phyloP scores from a whole-genome alignment of 2,797 vertebrate species.

The Peromyscus aztecus region DNA sequence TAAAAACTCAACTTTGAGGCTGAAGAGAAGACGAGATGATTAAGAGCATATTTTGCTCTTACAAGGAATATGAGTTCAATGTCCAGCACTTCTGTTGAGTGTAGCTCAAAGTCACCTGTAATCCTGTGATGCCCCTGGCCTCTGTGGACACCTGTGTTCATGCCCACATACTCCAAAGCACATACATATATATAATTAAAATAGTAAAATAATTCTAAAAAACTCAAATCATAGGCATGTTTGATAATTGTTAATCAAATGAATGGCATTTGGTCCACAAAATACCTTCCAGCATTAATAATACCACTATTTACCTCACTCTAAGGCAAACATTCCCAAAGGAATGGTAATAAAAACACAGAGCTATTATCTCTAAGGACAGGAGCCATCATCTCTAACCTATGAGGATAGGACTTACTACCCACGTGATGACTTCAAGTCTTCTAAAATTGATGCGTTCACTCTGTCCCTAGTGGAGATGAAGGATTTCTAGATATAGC shows the following conservation, averaged over 20 bases:
- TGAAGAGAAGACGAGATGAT: not conserved
- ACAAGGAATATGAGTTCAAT: not conserved
- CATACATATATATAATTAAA: not conserved
- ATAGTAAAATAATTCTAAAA: not conserved
- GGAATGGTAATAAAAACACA: not conserved
- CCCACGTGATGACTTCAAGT: not conserved
- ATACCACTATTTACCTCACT: not conserved
- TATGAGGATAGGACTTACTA: not conserved
- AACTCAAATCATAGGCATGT: not conserved
- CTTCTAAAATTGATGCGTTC: conserved; percentile 17
- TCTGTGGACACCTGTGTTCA: not conserved
- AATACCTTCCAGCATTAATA: not conserved
- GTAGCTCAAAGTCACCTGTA: not conserved
- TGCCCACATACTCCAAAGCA: not conserved
- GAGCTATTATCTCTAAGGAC: not conserved
- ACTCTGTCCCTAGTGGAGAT: not conserved
- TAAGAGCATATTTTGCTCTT: not conserved
- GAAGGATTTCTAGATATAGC: not conserved
- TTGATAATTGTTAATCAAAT: not conserved
- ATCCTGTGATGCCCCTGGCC: not conserved
- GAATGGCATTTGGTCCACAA: not conserved
- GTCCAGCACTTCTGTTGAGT: too few species aligned
- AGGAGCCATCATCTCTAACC: not conserved
- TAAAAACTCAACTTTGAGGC: not conserved
- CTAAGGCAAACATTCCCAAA: not conserved